phyloP scores from a whole-genome alignment of 2,888 invertebrate species.

The Toxonevra muliebris region DNA sequence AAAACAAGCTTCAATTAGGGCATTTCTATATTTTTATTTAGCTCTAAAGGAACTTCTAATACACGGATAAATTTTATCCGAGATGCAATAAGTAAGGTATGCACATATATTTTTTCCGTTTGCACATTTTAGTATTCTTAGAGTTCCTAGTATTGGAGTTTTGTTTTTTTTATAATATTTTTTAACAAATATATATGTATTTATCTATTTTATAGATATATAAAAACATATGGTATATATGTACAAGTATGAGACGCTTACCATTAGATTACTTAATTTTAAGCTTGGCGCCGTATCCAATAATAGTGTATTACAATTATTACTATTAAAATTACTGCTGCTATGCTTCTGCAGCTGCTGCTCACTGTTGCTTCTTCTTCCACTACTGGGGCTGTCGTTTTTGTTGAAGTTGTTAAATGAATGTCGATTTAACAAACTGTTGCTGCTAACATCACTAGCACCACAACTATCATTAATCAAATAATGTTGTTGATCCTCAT shows the following conservation, averaged over 20 bases:
- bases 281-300: conserved; percentile 62
- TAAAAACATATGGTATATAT: conserved; percentile 11
- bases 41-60: too few relatives aligned
- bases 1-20: too few relatives aligned
- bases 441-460: conserved; percentile 33
- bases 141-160: too few relatives aligned
- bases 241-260: conserved; percentile 47
- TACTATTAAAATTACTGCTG: conserved; percentile 31
- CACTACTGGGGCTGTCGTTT: conserved; percentile 34
- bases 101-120: too few relatives aligned
- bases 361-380: conserved; percentile 40
- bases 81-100: too few relatives aligned
- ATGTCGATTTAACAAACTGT: conserved; percentile 34
- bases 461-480: conserved; percentile 46
- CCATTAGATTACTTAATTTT: conserved; percentile 65
- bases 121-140: too few relatives aligned
- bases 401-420: conserved; percentile 24
- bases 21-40: too few relatives aligned
- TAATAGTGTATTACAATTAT: conserved; percentile 45
- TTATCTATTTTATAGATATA: not conserved
- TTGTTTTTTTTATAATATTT: too few relatives aligned
- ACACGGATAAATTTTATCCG: too few relatives aligned
- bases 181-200: too few relatives aligned
- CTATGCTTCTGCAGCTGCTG: conserved; percentile 35
- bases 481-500: conserved; percentile 26